Evolutionary conservation across 2,797 vertebrate genomes (phyloP).

Genomic region (Epinephelus malabaricus): DNA sequence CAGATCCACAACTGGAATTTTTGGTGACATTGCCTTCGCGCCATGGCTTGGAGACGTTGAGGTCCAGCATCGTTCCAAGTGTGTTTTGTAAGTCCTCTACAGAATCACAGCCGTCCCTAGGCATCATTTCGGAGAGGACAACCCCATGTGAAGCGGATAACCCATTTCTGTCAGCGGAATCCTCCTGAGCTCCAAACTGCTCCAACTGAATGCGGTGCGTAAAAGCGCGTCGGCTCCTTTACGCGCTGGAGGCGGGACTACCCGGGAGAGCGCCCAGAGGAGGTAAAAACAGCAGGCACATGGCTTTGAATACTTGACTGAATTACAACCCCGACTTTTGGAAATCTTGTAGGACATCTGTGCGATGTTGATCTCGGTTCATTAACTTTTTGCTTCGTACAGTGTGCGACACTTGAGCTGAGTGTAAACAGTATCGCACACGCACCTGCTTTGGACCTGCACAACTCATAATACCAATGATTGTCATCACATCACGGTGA

Average conservation of each 20-base stretch:
- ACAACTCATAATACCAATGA: not conserved
- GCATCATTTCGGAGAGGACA: slow-evolving; percentile 49
- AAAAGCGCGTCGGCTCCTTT: slow-evolving; percentile 63
- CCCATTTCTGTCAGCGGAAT: slow-evolving; percentile 30
- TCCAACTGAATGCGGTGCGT: slow-evolving; percentile 54
- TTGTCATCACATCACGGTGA: not conserved
- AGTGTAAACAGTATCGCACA: not conserved
- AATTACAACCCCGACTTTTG: not conserved
- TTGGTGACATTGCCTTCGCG: slow-evolving; percentile 65
- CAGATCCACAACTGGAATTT: slow-evolving; percentile 82
- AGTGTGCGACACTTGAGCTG: not conserved
- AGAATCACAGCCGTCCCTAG: slow-evolving; percentile 47
- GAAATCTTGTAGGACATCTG: not conserved
- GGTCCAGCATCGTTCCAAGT: slow-evolving; percentile 69
- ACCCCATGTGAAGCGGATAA: not conserved
- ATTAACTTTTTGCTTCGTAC: not conserved
- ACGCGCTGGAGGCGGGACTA: slow-evolving; percentile 76
- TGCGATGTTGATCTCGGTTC: too few relatives aligned
- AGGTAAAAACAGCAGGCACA: not conserved
- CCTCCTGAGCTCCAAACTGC: slow-evolving; percentile 25
- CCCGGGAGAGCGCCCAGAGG: too few relatives aligned
- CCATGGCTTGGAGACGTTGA: slow-evolving; percentile 76
- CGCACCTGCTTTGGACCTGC: not conserved
- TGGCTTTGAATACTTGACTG: not conserved
- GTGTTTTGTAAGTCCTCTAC: slow-evolving; percentile 6